Evolutionary conservation across 2,797 vertebrate genomes (phyloP).

Genomic region (Acipenser ruthenus): DNA sequence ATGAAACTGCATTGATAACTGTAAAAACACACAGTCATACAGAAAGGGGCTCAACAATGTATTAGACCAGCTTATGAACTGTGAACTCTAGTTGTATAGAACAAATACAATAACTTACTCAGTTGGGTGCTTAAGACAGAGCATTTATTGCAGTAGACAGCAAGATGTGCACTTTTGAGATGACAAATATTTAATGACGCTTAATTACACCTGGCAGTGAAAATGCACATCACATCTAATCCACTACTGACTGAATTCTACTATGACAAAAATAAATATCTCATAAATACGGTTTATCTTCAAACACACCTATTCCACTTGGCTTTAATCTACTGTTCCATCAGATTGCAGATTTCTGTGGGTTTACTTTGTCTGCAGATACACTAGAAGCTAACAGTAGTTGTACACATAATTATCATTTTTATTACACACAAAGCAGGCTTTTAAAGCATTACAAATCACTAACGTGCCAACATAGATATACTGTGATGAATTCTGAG

Average conservation of each 20-base stretch:
- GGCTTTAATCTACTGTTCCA: too few relatives aligned
- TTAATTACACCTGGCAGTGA: slow-evolving; percentile 22
- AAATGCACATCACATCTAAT: slow-evolving; percentile 24
- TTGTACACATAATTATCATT: too few relatives aligned
- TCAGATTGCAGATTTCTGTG: too few relatives aligned
- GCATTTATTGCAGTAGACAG: slow-evolving; percentile 23
- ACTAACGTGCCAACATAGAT: neutral
- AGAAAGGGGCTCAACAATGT: too few relatives aligned
- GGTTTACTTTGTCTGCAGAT: too few relatives aligned
- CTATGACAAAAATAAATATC: slow-evolving; percentile 23
- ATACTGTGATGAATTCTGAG: neutral
- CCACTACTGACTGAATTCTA: slow-evolving; percentile 13
- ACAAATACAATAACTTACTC: slow-evolving; percentile 21
- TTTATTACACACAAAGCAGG: neutral
- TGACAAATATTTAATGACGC: slow-evolving; percentile 27
- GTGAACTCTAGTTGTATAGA: slow-evolving; percentile 24
- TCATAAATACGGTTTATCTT: slow-evolving; percentile 3
- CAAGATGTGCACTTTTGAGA: slow-evolving; percentile 17
- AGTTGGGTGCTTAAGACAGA: neutral
- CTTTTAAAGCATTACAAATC: neutral
- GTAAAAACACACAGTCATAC: too few relatives aligned
- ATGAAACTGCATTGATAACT: too few relatives aligned
- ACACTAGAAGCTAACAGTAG: too few relatives aligned
- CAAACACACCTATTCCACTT: too few relatives aligned
- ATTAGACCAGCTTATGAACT: too few relatives aligned